Conservation (phyloP, 1,140 invertebrate genomes). For the Argopecten irradians region DNA sequence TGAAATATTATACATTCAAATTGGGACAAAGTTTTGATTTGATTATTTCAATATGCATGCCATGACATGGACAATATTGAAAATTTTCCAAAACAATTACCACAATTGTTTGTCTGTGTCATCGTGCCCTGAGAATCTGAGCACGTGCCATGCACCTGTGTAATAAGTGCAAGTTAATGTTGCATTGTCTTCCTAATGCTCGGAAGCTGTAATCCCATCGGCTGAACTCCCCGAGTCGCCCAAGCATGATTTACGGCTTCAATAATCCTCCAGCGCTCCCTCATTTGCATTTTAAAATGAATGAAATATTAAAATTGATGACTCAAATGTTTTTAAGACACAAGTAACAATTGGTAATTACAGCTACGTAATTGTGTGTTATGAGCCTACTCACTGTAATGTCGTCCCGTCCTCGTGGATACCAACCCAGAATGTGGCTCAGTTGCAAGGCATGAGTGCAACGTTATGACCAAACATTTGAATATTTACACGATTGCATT, state of each 20-base stretch:
- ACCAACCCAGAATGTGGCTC: not conserved
- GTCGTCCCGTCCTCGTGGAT: not conserved
- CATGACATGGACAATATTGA: not conserved
- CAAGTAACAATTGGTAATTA: conserved; percentile 18
- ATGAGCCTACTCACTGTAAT: not conserved
- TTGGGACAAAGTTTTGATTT: not conserved
- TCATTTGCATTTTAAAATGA: conserved; percentile 23
- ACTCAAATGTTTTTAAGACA: conserved; percentile 23
- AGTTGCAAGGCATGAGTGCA: not conserved
- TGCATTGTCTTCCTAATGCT: not conserved
- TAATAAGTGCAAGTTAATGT: conserved; percentile 22
- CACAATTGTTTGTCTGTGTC: not conserved
- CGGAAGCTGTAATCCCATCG: not conserved
- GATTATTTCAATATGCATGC: not conserved
- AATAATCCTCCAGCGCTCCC: not conserved
- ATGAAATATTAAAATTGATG: conserved; percentile 23
- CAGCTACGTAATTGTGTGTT: conserved; percentile 7
- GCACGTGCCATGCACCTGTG: not conserved
- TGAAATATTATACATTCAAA: not conserved
- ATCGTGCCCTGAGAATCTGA: not conserved
- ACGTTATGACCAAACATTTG: conserved; percentile 10
- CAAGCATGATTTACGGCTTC: not conserved
- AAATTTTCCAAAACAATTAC: not conserved
- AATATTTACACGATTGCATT: conserved; percentile 23
- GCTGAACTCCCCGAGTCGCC: not conserved